Conservation (phyloP, 64 coral and sea anemone species). For the Acropora yongei region DNA sequence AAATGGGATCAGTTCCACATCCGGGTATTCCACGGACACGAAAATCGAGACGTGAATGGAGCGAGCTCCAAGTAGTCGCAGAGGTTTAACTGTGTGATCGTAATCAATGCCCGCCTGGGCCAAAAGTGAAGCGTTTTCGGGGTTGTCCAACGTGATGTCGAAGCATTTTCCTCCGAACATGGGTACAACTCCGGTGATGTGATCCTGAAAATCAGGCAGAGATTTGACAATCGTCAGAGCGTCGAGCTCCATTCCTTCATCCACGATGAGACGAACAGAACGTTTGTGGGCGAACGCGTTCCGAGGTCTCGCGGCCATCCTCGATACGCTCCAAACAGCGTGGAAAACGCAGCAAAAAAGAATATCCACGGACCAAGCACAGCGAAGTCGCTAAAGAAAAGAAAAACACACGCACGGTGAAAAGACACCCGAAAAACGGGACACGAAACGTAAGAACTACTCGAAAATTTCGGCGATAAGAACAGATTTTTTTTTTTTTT, state of each 20-base stretch:
- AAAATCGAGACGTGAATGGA: not conserved
- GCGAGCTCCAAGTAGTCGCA: not conserved
- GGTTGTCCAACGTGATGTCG: not conserved
- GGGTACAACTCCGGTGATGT: not conserved
- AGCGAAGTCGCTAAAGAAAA: too few species aligned
- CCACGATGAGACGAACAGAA: not conserved
- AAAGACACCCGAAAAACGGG: too few species aligned
- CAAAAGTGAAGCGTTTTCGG: not conserved
- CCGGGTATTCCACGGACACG: not conserved
- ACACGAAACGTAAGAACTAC: too few species aligned
- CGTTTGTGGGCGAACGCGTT: not conserved
- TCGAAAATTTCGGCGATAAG: too few species aligned
- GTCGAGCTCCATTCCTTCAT: not conserved
- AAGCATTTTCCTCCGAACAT: not conserved
- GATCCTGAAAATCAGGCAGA: rapidly evolving
- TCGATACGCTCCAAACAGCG: too few species aligned
- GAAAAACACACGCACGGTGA: too few species aligned
- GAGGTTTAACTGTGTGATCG: not conserved
- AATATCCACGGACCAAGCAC: too few species aligned
- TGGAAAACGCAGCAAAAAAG: too few species aligned
- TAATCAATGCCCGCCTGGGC: not conserved
- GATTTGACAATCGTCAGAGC: not conserved
- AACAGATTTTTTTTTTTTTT: too few species aligned
- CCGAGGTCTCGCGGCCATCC: not conserved
- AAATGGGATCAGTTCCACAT: not conserved